Base-by-base conservation (phyloP, 2,797 vertebrate genomes). In the Pithecia hirsuta region DNA sequence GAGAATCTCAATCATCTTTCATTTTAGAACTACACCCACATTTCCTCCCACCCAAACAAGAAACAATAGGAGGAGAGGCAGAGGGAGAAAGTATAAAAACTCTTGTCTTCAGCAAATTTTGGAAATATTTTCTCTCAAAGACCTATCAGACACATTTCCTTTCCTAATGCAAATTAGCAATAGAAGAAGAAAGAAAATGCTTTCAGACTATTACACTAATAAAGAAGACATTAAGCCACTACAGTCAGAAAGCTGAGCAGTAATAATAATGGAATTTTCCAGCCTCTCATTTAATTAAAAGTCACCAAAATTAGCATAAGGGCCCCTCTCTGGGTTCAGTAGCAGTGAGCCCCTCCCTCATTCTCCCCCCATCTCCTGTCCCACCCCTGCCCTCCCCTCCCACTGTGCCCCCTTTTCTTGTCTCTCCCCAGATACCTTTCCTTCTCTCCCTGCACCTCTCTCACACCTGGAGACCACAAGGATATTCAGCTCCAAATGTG, bases 391-490 rank as follows among this genome's bases (percentile, higher is more conserved):
- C 61, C 87, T 50, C 93, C 96, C 97, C 92, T 33, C 30, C 30
- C 39, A 19, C 50, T 19, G 41, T 2, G 30, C 36, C 59, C 41
- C 24, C 48, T 7, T 44, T 15, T 36, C 36, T 76, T 72, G 19
- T 55, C 48, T 20, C 26, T 48, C 59, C 52, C 50, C 59, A 39
- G 39, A 26, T 3, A 20, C 36, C 36, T 24, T 89, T 36, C 13
- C 81, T 70, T 85, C 82, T 72, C 52, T 95, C 95, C 89, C 93
- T 75, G 24, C 15, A 55, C 48, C 57, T 91, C 78, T 95, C 97
- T 98, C 97, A 95, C 98, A 98, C 98, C 98, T 98, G 98, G 97
- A 98, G 89, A 97, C 93, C 96, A 97, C 98, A 98, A 98, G 92
- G 87, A 93, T 75, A 96, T 72, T 92, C 96, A 93, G 96, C 93